phyloP scores from a whole-genome alignment of 2,113 vertebrate genomes.

The Hucho hucho region DNA sequence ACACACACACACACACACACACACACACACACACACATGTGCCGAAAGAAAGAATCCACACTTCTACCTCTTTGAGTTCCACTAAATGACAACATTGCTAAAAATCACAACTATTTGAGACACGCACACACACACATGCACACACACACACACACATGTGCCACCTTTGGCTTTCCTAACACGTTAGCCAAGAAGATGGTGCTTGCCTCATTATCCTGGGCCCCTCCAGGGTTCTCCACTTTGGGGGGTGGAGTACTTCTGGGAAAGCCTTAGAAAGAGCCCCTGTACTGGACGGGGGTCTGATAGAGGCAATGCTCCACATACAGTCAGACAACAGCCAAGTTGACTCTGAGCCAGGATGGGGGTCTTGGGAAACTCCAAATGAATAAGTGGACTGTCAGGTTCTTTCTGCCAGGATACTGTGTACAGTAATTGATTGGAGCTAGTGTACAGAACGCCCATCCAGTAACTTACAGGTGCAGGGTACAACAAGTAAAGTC shows the following conservation, averaged over 20 bases:
- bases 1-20: too few species aligned
- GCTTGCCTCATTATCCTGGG: not conserved
- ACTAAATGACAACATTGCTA: slow-evolving; percentile 19
- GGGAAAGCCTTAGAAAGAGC: not conserved
- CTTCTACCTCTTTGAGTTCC: too few species aligned
- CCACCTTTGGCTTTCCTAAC: not conserved
- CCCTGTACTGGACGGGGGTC: not conserved
- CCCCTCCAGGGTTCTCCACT: not conserved
- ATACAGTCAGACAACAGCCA: not conserved
- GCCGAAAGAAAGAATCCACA: too few species aligned
- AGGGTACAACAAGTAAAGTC: too few species aligned
- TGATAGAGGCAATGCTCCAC: not conserved
- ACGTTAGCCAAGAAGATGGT: not conserved
- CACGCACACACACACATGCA: not conserved
- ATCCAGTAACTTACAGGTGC: too few species aligned
- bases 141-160: slow-evolving; percentile 24
- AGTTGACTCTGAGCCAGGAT: not conserved
- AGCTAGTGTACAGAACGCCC: not conserved
- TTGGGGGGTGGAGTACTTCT: too few species aligned
- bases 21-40: too few species aligned
- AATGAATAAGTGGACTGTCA: not conserved
- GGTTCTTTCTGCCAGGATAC: too few species aligned
- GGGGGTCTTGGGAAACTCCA: not conserved
- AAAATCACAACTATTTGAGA: not conserved
- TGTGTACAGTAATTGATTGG: not conserved